Evolutionary conservation across 2,113 vertebrate genomes (phyloP).

Genomic region (Microcebus lehilahytsara): DNA sequence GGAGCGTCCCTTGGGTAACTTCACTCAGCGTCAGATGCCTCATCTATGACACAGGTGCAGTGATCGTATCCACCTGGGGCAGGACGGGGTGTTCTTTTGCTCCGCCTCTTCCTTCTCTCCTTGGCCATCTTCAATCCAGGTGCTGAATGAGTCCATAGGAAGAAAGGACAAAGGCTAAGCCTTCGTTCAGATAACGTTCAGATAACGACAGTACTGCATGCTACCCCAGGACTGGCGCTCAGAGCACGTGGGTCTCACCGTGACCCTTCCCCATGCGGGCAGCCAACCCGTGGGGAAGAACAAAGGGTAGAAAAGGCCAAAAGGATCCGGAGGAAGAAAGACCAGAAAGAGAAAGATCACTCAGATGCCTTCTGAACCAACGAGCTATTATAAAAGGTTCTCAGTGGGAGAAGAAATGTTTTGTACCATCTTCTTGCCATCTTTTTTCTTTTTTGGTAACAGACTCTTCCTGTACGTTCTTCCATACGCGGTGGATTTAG

Average conservation of each 20-base stretch:
- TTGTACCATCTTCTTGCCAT: neutral
- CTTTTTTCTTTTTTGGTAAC: neutral
- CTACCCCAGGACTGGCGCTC: neutral
- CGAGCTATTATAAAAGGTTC: neutral
- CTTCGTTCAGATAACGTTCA: neutral
- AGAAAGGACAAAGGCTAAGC: neutral
- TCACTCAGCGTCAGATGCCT: neutral
- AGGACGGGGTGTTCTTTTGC: neutral
- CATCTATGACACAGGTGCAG: too few relatives aligned
- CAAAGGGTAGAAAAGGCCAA: neutral
- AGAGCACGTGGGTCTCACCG: neutral
- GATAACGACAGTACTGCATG: too few relatives aligned
- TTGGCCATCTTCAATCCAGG: too few relatives aligned
- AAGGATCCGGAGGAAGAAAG: neutral
- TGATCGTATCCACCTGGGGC: fast-evolving
- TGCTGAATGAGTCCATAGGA: neutral
- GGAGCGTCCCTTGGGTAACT: too few relatives aligned
- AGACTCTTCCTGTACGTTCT: neutral
- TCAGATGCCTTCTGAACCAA: neutral
- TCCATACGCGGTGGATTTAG: neutral
- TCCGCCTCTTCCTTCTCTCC: neutral
- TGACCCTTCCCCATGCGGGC: too few relatives aligned
- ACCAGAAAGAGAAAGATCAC: neutral
- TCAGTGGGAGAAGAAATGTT: neutral
- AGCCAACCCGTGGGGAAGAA: neutral